These are phyloP conservation scores for Tetrapedia diversipes DNA, from an alignment of 2,888 invertebrate genomes.

Conservation along the genomic window DNA sequence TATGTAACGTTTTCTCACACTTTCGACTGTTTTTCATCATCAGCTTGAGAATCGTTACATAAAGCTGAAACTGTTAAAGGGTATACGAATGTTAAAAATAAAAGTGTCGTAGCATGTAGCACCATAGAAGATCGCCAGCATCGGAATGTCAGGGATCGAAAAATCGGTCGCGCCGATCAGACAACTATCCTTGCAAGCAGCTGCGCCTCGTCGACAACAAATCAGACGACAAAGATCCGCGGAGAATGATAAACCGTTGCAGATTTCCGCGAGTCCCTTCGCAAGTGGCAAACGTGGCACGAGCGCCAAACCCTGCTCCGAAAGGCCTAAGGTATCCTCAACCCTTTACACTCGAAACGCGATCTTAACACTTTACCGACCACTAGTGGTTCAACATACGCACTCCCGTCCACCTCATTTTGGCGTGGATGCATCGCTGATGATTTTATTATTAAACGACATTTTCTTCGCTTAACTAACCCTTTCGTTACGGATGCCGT, in stretches of 20 bases:
- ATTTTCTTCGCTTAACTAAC: too few relatives aligned
- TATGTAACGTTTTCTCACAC: too few relatives aligned
- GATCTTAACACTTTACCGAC: background rate
- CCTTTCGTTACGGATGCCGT: too few relatives aligned
- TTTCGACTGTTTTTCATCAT: too few relatives aligned
- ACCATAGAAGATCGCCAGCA: background rate
- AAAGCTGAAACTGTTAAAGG: too few relatives aligned
- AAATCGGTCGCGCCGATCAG: conserved; percentile 74
- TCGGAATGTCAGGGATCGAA: conserved; percentile 70
- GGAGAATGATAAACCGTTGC: conserved; percentile 75
- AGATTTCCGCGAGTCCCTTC: conserved; percentile 65
- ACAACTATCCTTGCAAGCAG: conserved; percentile 79
- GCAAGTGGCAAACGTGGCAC: conserved; percentile 59
- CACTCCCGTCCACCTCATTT: too few relatives aligned
- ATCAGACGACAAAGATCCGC: conserved; percentile 79
- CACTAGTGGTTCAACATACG: too few relatives aligned
- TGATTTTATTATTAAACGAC: too few relatives aligned
- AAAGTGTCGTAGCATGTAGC: conserved; percentile 41
- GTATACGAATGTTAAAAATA: too few relatives aligned
- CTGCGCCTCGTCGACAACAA: conserved; percentile 68
- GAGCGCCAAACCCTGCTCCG: conserved; percentile 41
- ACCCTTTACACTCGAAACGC: background rate
- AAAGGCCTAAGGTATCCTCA: conserved; percentile 60
- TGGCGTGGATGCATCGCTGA: too few relatives aligned
- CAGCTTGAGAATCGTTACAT: too few relatives aligned